Conservation (phyloP, 2,797 vertebrate genomes). For the Coccyzus lansbergi region DNA sequence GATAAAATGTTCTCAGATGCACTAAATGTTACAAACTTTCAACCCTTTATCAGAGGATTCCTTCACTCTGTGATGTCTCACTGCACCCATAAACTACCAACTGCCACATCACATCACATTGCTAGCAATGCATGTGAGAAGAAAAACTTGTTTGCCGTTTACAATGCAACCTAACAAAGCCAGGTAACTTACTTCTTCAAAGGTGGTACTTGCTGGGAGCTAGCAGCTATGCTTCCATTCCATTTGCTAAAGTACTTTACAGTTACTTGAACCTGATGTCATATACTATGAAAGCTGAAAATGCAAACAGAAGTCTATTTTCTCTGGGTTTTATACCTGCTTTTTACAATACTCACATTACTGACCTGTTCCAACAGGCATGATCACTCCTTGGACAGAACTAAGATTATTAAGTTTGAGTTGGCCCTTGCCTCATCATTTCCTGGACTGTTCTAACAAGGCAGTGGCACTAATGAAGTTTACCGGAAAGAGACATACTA, state of each 20-base stretch:
- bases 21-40: slow-evolving; percentile 1
- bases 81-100: background rate
- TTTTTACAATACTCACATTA: background rate
- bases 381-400: background rate
- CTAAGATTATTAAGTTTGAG: background rate
- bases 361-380: background rate
- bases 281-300: background rate
- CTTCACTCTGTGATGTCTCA: background rate
- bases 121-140: background rate
- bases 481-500: background rate
- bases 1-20: background rate
- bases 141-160: background rate
- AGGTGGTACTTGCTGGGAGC: background rate
- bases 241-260: background rate
- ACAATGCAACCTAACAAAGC: background rate
- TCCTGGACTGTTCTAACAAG: background rate
- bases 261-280: background rate
- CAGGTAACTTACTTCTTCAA: background rate
- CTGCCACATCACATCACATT: background rate
- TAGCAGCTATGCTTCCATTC: background rate
- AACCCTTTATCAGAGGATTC: background rate
- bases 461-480: background rate
- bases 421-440: background rate
- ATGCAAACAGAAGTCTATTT: background rate
- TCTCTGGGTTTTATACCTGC: background rate